A percentile compares a stretch with the other conserved stretches of the same genome.
Evolutionary conservation across 2,113 vertebrate genomes (phyloP).

Genomic region (Litocranius walleri): DNA sequence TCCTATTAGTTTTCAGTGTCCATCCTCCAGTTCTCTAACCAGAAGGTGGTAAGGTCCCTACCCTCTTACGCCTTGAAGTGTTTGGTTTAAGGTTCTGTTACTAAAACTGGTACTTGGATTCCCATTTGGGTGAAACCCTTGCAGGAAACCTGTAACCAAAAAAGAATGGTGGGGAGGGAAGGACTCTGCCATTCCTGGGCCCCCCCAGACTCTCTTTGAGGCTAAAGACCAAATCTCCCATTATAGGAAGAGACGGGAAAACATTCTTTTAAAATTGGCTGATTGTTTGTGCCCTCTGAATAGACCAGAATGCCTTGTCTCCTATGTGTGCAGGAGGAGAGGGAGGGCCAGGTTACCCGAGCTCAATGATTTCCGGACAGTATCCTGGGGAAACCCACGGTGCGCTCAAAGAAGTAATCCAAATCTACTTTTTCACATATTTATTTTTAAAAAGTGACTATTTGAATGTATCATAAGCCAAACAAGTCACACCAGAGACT

Average conservation of each 20-base stretch:
- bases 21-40: neutral
- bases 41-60: neutral
- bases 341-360: neutral
- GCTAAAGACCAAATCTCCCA: neutral
- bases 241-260: neutral
- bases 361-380: neutral
- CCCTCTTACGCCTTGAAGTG: neutral
- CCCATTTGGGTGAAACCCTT: neutral
- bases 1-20: neutral
- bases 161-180: too few relatives aligned
- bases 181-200: accelerated
- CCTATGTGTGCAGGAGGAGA: too few relatives aligned
- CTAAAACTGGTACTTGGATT: neutral
- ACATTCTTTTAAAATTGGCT: neutral
- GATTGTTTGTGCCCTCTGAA: neutral
- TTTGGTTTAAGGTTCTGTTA: neutral
- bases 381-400: neutral
- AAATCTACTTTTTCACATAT: neutral
- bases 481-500: neutral
- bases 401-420: neutral
- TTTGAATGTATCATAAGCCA: neutral
- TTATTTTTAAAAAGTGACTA: neutral
- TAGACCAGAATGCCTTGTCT: neutral
- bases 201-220: neutral
- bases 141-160: neutral